A percentile compares a stretch with the other conserved stretches of the same genome.
Conservation (phyloP, 2,797 vertebrate species). For the Nasua narica region DNA sequence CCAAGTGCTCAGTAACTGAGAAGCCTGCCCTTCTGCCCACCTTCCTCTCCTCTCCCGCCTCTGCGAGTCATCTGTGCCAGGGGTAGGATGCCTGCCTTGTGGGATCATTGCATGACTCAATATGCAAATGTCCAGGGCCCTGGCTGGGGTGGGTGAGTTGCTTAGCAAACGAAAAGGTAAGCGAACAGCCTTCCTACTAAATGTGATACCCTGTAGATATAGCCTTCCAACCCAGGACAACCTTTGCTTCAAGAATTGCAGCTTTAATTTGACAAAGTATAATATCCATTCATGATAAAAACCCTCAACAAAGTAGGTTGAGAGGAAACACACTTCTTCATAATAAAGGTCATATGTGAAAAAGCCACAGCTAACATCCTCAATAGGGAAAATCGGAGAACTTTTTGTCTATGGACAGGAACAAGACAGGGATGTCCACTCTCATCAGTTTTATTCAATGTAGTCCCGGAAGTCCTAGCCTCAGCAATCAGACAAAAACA, state of each 20-base stretch:
- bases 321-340: not conserved
- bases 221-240: not conserved
- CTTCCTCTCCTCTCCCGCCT: not conserved
- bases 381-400: not conserved
- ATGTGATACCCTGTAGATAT: not conserved
- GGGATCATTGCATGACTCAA: not conserved
- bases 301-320: not conserved
- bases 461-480: not conserved
- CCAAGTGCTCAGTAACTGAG: fast-evolving
- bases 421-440: not conserved
- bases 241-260: not conserved
- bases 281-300: not conserved
- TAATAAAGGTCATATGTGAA: not conserved
- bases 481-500: not conserved
- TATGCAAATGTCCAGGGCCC: not conserved
- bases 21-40: not conserved
- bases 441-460: not conserved
- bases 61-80: too few species aligned
- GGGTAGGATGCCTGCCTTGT: not conserved
- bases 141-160: not conserved
- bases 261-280: not conserved
- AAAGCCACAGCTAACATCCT: not conserved
- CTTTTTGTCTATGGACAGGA: not conserved
- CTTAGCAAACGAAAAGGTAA: not conserved
- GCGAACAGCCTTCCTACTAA: not conserved